Conservation (phyloP, 2,888 invertebrate species). For the Pocota personata region DNA sequence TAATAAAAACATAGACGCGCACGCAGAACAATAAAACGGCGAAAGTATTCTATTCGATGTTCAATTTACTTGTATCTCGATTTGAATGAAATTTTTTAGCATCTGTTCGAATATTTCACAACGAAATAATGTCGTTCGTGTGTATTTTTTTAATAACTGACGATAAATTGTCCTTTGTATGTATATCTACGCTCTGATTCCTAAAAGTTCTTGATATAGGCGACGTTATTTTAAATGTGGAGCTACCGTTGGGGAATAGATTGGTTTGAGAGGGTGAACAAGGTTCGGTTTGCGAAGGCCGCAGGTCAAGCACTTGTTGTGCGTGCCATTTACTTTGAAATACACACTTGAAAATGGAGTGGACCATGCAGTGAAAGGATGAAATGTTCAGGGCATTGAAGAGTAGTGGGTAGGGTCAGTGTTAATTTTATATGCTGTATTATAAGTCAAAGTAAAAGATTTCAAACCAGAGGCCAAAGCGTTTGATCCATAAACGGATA, state of each 20-base stretch:
- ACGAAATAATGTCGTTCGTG: neutral
- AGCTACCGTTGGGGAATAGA: neutral
- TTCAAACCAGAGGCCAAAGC: no score
- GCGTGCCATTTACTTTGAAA: neutral
- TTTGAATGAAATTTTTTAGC: slow-evolving; percentile 18
- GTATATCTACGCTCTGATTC: neutral
- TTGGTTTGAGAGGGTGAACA: neutral
- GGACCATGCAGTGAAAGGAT: no score
- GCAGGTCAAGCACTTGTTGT: neutral
- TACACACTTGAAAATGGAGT: neutral
- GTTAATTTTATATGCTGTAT: no score
- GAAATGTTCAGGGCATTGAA: no score
- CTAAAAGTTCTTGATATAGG: neutral
- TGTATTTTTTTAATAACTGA: neutral
- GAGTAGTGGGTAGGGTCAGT: no score
- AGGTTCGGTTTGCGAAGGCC: neutral
- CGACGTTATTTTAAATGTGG: neutral
- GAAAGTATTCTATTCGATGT: slow-evolving; percentile 5
- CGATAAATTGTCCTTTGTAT: neutral
- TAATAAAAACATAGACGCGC: neutral
- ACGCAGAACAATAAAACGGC: slow-evolving; percentile 22
- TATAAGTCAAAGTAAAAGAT: neutral
- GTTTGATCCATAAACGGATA: no score
- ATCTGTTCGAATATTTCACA: neutral
- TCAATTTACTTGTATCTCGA: slow-evolving; percentile 23